Evolutionary conservation across 2,797 vertebrate genomes (phyloP), one percentile per base, ranked within the genome.

Genomic region (Enteromius afrohamiltoni): DNA sequence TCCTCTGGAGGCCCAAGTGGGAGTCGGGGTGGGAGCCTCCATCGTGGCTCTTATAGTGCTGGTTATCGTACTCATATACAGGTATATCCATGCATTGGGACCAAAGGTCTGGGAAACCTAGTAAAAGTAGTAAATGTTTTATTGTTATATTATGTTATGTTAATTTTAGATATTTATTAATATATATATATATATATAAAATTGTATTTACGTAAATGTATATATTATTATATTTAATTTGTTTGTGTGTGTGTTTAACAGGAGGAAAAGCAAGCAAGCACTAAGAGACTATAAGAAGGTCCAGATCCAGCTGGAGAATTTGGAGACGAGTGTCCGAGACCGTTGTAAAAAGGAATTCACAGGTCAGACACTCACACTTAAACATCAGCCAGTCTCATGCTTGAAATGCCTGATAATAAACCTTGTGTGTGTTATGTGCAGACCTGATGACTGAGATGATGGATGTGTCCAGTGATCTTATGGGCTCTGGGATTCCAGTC

Each of bases 371-470:
- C 37, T 42, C 26, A 7, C 37, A 23, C 71, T 6, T 8, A 78
- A 74, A 82, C 31, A 68, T 76, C 62, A 55, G 29, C 73, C 47
- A 45, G 17, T 21, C 9, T 70, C 73, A 9, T 55, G 11, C 31
- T 37, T 55, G 19, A 75, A 75, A 55, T n/a, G 31, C 21, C 29
- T n/a, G 1, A 4, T 17, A 6, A 29, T 23, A 45, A 60, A 77
- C 40, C n/a, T 7, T 42, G 40, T 42, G 40, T 42, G 19, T 51
- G 5, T 62, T 34, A 9, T 49, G 45, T 83, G 78, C 91, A 99
- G 98, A 99, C 91, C 93, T 99, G 81, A 99, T 99, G 98, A 99
- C 98, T 0, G 98, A 99, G 92, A 99, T 99, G 97, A 99, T 98
- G 88, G 98, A 99, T 88, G 96, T 98, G 92, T 98, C 98, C 87